These are phyloP conservation scores for Carapus acus DNA, from an alignment of 2,797 vertebrate species.

Conservation along the genomic window DNA sequence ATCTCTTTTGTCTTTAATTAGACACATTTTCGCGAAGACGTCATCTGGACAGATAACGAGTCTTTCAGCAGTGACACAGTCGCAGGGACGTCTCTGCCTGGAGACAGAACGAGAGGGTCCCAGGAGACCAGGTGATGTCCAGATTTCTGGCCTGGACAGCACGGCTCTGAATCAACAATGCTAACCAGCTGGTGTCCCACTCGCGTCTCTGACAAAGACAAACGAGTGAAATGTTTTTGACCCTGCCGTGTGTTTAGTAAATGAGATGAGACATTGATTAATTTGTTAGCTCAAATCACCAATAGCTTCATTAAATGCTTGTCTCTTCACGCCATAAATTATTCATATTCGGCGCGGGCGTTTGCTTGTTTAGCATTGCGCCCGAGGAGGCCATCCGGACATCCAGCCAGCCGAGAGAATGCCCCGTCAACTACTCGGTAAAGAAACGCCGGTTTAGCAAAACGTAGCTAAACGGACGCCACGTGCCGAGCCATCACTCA, in stretches of 20 bases:
- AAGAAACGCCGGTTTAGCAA: slow-evolving; percentile 49
- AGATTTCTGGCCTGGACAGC: too few species aligned
- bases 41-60: too few species aligned
- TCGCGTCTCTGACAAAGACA: slow-evolving; percentile 46
- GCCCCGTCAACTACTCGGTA: slow-evolving; percentile 35
- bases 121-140: too few species aligned
- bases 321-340: slow-evolving; percentile 46
- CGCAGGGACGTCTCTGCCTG: too few species aligned
- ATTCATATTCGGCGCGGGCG: slow-evolving; percentile 49
- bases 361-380: slow-evolving; percentile 38
- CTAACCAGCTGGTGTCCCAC: neutral
- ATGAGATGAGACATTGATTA: slow-evolving; percentile 59
- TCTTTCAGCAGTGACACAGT: too few species aligned
- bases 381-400: slow-evolving; percentile 24
- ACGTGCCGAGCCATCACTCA: slow-evolving; percentile 32
- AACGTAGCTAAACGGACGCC: slow-evolving; percentile 33
- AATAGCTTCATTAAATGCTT: slow-evolving; percentile 60
- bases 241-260: slow-evolving; percentile 56
- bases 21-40: too few species aligned
- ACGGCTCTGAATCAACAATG: too few species aligned
- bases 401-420: too few species aligned
- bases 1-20: too few species aligned
- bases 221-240: slow-evolving; percentile 45
- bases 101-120: too few species aligned
- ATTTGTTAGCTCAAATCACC: slow-evolving; percentile 57